Evolutionary conservation across 2,113 vertebrate species (phyloP).

Genomic region (Hiodon tergisus): DNA sequence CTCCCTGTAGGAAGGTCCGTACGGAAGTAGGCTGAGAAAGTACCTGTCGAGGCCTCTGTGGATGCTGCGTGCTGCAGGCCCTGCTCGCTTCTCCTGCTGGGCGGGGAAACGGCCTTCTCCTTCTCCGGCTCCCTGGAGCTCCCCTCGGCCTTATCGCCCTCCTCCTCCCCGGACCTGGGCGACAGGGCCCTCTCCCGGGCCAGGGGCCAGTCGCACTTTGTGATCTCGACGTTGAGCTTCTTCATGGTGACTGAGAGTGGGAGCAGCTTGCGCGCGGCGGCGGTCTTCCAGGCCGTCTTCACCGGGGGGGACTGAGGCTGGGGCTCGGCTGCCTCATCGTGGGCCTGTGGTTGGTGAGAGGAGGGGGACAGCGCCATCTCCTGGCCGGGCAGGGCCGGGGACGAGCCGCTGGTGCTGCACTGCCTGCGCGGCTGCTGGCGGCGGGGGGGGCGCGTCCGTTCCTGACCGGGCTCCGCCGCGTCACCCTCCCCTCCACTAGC

Average conservation of each 20-base stretch:
- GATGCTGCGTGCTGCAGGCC: not conserved
- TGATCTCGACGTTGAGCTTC: constrained; percentile 86
- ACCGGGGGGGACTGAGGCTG: constrained; percentile 67
- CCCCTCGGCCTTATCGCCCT: constrained; percentile 87
- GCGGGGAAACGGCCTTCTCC: not conserved
- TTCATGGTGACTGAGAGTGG: constrained; percentile 94
- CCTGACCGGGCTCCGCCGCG: not conserved
- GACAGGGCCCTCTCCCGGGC: constrained; percentile 81
- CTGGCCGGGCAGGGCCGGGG: not conserved
- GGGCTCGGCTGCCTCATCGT: constrained; percentile 39
- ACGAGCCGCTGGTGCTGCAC: constrained; percentile 46
- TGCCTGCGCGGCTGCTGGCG: constrained; percentile 79
- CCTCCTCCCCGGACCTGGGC: constrained; percentile 73
- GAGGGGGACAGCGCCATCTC: not conserved
- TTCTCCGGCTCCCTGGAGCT: constrained; percentile 47
- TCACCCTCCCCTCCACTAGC: not conserved
- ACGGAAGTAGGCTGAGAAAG: not conserved
- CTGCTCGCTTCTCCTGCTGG: not conserved
- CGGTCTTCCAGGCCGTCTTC: constrained; percentile 88
- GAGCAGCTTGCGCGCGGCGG: constrained; percentile 87
- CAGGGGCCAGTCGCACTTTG: constrained; percentile 92
- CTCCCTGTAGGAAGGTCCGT: not conserved
- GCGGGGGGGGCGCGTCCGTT: constrained; percentile 30
- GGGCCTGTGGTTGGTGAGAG: constrained; percentile 31
- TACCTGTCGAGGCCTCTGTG: not conserved